A percentile compares a stretch with the other conserved stretches of the same genome.
Evolutionary conservation across 2,888 invertebrate genomes (phyloP).

Genomic region (Sarcophaga caerulescens): DNA sequence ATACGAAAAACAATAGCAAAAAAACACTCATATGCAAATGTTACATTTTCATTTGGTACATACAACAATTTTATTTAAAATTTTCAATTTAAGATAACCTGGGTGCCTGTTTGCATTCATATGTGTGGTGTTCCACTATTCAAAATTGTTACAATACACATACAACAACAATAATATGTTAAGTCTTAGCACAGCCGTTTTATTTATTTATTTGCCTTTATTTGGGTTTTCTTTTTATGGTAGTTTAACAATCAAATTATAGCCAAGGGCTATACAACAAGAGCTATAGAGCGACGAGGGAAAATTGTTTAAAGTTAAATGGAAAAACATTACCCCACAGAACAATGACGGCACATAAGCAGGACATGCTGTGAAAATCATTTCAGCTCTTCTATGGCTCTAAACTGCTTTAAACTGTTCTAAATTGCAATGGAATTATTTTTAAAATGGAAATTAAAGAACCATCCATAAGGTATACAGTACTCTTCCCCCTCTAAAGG

Average conservation of each 20-base stretch:
- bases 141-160: conserved; percentile 39
- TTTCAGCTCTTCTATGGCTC: not conserved
- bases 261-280: conserved; percentile 35
- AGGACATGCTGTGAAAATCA: conserved; percentile 56
- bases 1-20: not conserved
- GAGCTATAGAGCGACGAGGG: not conserved
- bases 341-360: not conserved
- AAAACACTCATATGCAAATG: conserved; percentile 59
- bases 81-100: conserved; percentile 47
- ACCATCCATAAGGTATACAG: not conserved
- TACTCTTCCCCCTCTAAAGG: not conserved
- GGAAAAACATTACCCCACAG: conserved; percentile 6
- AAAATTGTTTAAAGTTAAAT: conserved; percentile 53
- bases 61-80: not conserved
- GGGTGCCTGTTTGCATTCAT: not conserved
- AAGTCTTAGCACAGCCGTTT: no score
- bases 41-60: conserved; percentile 45
- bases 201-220: conserved; percentile 29
- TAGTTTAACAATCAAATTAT: conserved; percentile 60
- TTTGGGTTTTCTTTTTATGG: not conserved
- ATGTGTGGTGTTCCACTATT: conserved; percentile 55
- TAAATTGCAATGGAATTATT: conserved; percentile 53
- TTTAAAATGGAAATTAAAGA: not conserved
- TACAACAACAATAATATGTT: conserved; percentile 30
- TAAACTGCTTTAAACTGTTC: conserved; percentile 18